Base-by-base conservation (phyloP, 2,888 invertebrate species). In the Cataglyphis livida region DNA sequence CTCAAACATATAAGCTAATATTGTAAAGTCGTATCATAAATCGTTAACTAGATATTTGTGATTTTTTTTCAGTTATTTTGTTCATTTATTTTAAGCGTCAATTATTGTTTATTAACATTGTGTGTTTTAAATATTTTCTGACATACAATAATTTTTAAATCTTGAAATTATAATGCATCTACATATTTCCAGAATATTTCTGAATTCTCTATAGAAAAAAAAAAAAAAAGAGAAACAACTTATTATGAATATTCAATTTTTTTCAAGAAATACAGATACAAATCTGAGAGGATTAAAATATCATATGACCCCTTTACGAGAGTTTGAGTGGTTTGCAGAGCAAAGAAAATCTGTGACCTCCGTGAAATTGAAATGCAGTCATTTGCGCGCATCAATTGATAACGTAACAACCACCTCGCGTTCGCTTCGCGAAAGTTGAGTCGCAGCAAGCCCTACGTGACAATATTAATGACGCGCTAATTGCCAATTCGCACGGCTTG, bases 381-480 rank as follows among this genome's bases (percentile, higher is more conserved):
- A 21, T 59, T 59, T 48, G 78, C 32, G 21, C 21, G 59, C 61
- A 48, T 79, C 61, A 61, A 79, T 79, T 79, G 71, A 79, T 79
- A 79, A 57, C 68, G 21, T 76, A 76, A 71, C 78, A 82, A 82
- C 35, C 35, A 51, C 7, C 25, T 35, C 18, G 61, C 51, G 59
- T 12, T 62, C n/a, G 51, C 75, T 64, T 38, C 81, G 57, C 51
- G n/a, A 51, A 76, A 71, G 78, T 59, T 59, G 78, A 78, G 70
- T 61, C 44, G 44, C 18, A 44, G 38, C 68, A 70, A 81, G 76
- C 71, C 62, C 71, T 76, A 65, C 66, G 65, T 76, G 70, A 78
- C 81, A 81, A 83, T 86, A 86, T 85, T 86, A 86, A 86, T 86
- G 83, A 85, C 81, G 83, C 85, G 54, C 85, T 86, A 86, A 86